These are phyloP conservation scores for Paralvinella palmiformis DNA, from an alignment of 1,140 invertebrate genomes.

Conservation along the genomic window DNA sequence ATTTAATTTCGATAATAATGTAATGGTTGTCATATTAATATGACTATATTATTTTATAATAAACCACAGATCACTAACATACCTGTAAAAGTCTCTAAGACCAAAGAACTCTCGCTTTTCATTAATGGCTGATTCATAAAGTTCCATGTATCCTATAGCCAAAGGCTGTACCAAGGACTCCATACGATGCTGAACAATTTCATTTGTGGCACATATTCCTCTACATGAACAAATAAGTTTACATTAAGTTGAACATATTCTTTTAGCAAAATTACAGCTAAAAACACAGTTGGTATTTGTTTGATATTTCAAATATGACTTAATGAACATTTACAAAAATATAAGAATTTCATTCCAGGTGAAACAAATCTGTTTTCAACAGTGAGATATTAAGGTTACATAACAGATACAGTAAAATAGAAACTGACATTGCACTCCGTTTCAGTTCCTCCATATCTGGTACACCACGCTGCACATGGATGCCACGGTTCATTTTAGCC, in stretches of 20 bases:
- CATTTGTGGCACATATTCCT: constrained; percentile 16
- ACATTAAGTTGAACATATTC: not conserved
- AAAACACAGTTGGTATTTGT: too few species aligned
- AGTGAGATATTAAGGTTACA: not conserved
- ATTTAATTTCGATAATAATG: too few species aligned
- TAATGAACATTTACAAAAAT: too few species aligned
- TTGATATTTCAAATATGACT: too few species aligned
- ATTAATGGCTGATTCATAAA: constrained; percentile 26
- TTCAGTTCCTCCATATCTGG: constrained; percentile 34
- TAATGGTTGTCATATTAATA: too few species aligned
- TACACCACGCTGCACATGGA: constrained; percentile 35
- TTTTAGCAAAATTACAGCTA: too few species aligned
- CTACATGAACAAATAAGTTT: constrained; percentile 34
- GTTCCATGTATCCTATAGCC: constrained; percentile 30
- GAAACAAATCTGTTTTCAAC: too few species aligned
- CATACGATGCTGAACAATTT: constrained; percentile 9
- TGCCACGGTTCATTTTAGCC: constrained; percentile 43
- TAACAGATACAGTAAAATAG: not conserved
- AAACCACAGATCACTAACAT: too few species aligned
- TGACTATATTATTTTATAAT: too few species aligned
- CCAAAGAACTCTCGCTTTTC: constrained; percentile 44
- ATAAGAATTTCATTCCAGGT: too few species aligned
- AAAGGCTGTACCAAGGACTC: constrained; percentile 25
- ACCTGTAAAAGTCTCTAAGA: constrained; percentile 46
- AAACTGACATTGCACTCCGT: constrained; percentile 28